Base-by-base conservation (phyloP, 2,113 vertebrate species). In the Megaceryle torquata region DNA sequence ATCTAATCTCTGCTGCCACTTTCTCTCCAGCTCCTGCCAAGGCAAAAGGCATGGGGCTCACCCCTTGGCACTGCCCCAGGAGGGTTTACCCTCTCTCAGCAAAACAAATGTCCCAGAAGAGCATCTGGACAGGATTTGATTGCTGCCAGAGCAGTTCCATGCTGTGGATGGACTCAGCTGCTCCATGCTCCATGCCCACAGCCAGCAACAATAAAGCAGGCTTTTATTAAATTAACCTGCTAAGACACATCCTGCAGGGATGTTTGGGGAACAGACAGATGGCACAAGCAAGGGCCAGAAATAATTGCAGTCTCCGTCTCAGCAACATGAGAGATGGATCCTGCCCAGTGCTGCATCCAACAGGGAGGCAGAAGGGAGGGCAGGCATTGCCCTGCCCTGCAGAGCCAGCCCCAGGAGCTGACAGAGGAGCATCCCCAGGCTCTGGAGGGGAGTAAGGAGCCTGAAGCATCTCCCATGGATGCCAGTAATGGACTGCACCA, bases 151-250 rank as follows among this genome's bases (percentile, higher is more conserved):
- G 74, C 53, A 16, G 91, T 72, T 88, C 64, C 46, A 71, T 41
- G 54, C 79, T 81, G 21, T 6, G 22, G 46, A 46, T 44, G 91
- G 74, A 24, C 92, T 92, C 91, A 78, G 94, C 81, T 91, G 95
- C 91, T 84, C 72, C 37, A 0, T 53, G 77, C 74, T 37, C 37
- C 48, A 8, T 84, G 78, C 86, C 84, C 10, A 12, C 82, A 83
- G 95, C 84, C 89, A 89, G 89, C 74, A 87, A 51, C 93, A 91
- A 84, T 92, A 89, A 91, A 82, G 60, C 86, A 79, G 41, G 28
- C 50, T 79, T n/a, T 87, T 92, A 94, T 87, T 92, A 85, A 95
- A 92, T 91, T 89, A 94, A 92, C 88, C 80, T 92, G 89, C 91
- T 81, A 88, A 93, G 91, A 72, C 65, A 76, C 89, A 75, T 95